Base-by-base conservation (phyloP, 2,113 vertebrate species). In the Ammodytes marinus region DNA sequence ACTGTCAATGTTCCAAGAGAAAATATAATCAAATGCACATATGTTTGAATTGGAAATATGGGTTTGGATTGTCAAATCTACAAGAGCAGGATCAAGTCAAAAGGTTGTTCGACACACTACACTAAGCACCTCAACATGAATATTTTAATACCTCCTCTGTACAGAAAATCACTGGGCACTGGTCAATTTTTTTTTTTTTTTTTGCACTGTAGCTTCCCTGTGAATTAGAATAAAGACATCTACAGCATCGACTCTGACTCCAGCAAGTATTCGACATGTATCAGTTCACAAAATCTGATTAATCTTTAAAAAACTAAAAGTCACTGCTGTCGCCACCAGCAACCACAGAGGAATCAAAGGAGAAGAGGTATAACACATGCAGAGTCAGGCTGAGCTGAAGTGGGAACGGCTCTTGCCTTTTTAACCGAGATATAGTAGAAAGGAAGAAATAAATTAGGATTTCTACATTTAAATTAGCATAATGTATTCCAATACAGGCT, bases 251-350 rank as follows among this genome's bases (percentile, higher is more conserved):
- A 49, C 40, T 46, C 27, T 40, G 40, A 40, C 43, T 45, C 9
- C 10, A 52, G 6, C 5, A 8, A 57, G 43, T 55, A 27, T 54
- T 77, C 27, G 1, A 42, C 27, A 47, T 27, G 1, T 5, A 68
- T 57, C 19, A 35, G 0, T 50, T 80, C 46, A 58, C 42, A 5
- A 10, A 43, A 0, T 4, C 49, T 39, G 46, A 40, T 17, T 73
- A 19, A 84, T 63, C 43, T 76, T 58, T 47, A 53, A 69, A 53
- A 65, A 52, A 27, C 14, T 13, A 42, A 40, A 65, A 57, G 14
- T 37, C 11, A 57, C 50, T 2, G 6, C 17, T 71, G 7, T 53
- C 13, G 64, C 55, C 6, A 13, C 19, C 10, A 27, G 6, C 13
- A 63, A 49, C 27, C 19, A 47, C 49, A 59, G n/a, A 53, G 64